phyloP scores from a whole-genome alignment of 37 sponge, comb jelly and placozoan species.

The Cladorhizidae sp. region DNA sequence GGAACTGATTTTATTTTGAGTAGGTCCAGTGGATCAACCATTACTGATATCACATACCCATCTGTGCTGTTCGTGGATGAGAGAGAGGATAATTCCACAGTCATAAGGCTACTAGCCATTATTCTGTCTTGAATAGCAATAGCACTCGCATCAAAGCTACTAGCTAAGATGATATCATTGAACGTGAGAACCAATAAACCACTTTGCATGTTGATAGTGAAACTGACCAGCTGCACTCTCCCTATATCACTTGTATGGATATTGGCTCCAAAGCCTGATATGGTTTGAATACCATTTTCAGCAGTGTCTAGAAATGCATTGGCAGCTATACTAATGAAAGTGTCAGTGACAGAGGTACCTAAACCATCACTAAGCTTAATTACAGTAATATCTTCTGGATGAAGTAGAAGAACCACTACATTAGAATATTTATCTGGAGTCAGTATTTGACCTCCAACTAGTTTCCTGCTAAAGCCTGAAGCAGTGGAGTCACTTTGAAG shows the following conservation, averaged over 20 bases:
- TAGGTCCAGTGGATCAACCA: slow-evolving; percentile 71
- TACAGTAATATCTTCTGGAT: slow-evolving; percentile 49
- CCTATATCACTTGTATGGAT: slow-evolving; percentile 33
- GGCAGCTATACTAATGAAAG: slow-evolving; percentile 39
- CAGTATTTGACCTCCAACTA: slow-evolving; percentile 61
- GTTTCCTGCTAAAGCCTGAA: slow-evolving; percentile 29
- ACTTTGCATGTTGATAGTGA: slow-evolving; percentile 80
- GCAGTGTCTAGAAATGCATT: slow-evolving; percentile 68
- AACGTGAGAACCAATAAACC: slow-evolving; percentile 73
- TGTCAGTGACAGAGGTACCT: slow-evolving; percentile 53
- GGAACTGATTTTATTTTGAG: slow-evolving; percentile 59
- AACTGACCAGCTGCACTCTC: slow-evolving; percentile 41
- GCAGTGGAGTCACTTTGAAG: slow-evolving; percentile 51
- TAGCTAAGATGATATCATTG: slow-evolving; percentile 69
- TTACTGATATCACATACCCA: slow-evolving; percentile 62
- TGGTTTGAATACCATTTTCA: slow-evolving; percentile 18
- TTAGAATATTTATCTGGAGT: slow-evolving; percentile 39
- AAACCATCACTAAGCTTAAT: slow-evolving; percentile 67
- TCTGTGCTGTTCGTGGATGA: slow-evolving; percentile 48
- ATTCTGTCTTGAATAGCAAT: slow-evolving; percentile 63
- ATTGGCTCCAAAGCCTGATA: slow-evolving; percentile 11
- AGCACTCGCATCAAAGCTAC: slow-evolving; percentile 70
- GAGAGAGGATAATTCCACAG: slow-evolving; percentile 37
- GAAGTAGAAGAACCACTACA: slow-evolving; percentile 37
- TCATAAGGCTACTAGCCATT: not conserved